Conservation (phyloP, 1,140 invertebrate genomes). For the Oncopodura yosiiana region DNA sequence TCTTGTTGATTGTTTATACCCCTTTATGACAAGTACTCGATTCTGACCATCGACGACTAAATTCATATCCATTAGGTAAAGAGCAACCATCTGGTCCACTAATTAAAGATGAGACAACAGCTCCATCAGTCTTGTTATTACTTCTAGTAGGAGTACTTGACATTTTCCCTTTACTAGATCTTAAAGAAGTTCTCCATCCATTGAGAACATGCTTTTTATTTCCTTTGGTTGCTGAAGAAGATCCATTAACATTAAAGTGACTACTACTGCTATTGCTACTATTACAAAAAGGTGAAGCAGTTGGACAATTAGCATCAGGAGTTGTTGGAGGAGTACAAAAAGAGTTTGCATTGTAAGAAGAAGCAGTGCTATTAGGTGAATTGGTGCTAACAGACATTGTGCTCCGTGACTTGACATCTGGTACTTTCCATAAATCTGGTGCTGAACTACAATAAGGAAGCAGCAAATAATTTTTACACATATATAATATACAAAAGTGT, state of each 20-base stretch:
- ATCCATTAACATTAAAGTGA: too few relatives aligned
- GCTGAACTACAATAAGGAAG: conserved; percentile 19
- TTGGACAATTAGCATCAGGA: too few relatives aligned
- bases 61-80: too few relatives aligned
- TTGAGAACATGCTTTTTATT: conserved; percentile 24
- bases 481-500: too few relatives aligned
- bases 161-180: conserved; percentile 8
- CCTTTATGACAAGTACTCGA: conserved; percentile 24
- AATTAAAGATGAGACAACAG: not conserved
- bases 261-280: too few relatives aligned
- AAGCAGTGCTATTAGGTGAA: not conserved
- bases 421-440: conserved; percentile 17
- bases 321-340: too few relatives aligned
- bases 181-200: conserved; percentile 25
- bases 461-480: too few relatives aligned
- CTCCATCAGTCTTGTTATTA: too few relatives aligned
- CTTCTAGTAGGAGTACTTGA: too few relatives aligned
- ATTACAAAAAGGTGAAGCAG: too few relatives aligned
- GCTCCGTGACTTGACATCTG: conserved; percentile 23
- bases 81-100: too few relatives aligned
- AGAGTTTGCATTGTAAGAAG: too few relatives aligned
- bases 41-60: conserved; percentile 35
- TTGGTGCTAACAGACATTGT: conserved; percentile 14
- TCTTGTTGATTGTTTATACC: conserved; percentile 26
- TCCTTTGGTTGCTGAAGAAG: not conserved